Base-by-base conservation (phyloP, 2,888 invertebrate species). In the Athalia circularis region DNA sequence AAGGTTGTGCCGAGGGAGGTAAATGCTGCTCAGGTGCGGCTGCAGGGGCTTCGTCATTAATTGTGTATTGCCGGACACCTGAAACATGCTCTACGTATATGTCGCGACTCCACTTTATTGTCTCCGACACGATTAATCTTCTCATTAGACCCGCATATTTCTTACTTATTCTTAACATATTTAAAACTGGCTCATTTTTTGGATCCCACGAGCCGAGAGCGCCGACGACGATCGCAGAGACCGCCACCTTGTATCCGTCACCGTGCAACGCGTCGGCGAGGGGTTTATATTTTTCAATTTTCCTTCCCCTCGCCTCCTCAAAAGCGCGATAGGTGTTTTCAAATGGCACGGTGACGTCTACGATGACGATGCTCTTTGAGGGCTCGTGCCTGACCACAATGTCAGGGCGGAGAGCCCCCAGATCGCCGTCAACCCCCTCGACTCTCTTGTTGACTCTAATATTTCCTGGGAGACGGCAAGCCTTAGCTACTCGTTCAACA, bases 281-380 rank as follows among this genome's bases (percentile, higher is more conserved):
- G 8, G 80, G 81, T 0, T 70, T 47, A 11, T 87, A 87, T 45
- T 86, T 87, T 0, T 3, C 7, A 0, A 82, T 8, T 65, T 88
- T 88, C 0, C 9, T 59, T 9, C 65, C 45, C 57, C 88, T 77
- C 0, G 86, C 86, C 13, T 59, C 79, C 1, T 80, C 79, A 1
- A 88, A 79, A 0, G 86, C 85, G 1, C 47, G 68, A 3, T 72
- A 45, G 1, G 81, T 65, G 64, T 88, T 88, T 70, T 89, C 87
- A 64, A 89, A 88, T 0, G 86, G 82, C 29, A 87, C 82, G 13
- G 86, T 75, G 3, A 88, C 84, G 76, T 89, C 88, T 4, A 88
- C 78, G 5, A 89, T 85, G 57, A 64, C 11, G 6, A 85, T 79
- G 2, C n/a, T 76, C 47, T 80, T 81, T 11, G 79, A 50, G 6